Evolutionary conservation across 1,140 invertebrate genomes (phyloP), one percentile per base, ranked within the genome.

Genomic region (Eupeodes corollae): DNA sequence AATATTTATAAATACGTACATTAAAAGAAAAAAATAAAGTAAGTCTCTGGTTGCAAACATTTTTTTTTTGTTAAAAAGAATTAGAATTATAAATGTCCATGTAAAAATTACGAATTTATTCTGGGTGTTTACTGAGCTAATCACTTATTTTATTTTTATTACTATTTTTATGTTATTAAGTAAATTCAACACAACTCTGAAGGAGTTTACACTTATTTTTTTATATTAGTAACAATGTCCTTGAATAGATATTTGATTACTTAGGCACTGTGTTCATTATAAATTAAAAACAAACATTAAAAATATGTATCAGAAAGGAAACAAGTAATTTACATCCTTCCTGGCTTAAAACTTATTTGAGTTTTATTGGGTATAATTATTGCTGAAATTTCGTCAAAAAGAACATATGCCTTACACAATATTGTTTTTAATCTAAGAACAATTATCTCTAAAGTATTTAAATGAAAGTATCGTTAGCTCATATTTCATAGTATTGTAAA

Each of bases 241-340:
- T 65, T 59, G 59, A 58, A 49, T 55, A 52, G 53, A 57, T 53
- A 56, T 57, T 66, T 66, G 63, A 66, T 66, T 66, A 66, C 62
- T 65, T 66, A 66, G 63, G 63, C 63, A 66, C 63, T 66, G 63
- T 66, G 63, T 66, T 66, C 63, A 61, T 65, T 64, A 65, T 66
- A 65, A 57, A 66, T 47, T 63, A 65, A 65, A 66, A 63, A 26
- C 21, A 26, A 26, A 26, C 21, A 26, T 26, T 26, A 26, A 26
- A 26, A 26, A 26, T 26, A 26, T 26, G 21, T 26, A 26, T 26
- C 21, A 26, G 21, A 26, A 26, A 26, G 21, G 21, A 26, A 26
- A 26, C 21, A 26, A 26, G 21, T 26, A 26, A 26, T 26, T 26
- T 26, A 26, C 21, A 26, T 26, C 21, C 21, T 26, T 26, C 8